phyloP scores from a whole-genome alignment of 2,113 vertebrate species.

The Solea solea region DNA sequence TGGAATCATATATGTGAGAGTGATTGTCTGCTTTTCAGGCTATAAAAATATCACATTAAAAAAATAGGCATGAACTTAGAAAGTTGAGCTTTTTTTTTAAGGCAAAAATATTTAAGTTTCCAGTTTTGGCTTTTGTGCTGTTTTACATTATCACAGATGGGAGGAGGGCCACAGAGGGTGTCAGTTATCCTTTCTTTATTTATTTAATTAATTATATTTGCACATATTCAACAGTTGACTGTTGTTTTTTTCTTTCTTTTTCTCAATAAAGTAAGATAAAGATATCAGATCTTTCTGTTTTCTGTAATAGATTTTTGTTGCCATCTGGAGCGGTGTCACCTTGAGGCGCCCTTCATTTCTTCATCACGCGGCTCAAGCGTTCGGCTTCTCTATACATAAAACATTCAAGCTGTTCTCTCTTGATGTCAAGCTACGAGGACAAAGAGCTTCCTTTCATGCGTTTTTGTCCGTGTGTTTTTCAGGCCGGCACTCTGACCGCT shows the following conservation, averaged over 20 bases:
- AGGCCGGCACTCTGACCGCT: too few species aligned
- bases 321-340: background rate
- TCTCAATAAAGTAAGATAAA: too few species aligned
- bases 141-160: background rate
- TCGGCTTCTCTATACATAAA: background rate
- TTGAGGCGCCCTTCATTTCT: background rate
- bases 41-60: too few species aligned
- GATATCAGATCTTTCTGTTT: background rate
- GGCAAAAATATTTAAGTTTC: too few species aligned
- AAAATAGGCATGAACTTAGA: too few species aligned
- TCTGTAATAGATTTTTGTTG: background rate
- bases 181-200: background rate
- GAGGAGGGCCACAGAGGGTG: background rate
- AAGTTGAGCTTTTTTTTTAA: too few species aligned
- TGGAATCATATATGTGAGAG: too few species aligned
- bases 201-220: background rate
- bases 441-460: background rate
- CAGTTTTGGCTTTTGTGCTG: background rate
- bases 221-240: background rate
- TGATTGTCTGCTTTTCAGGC: too few species aligned
- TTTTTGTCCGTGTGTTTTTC: background rate
- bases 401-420: background rate
- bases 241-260: background rate
- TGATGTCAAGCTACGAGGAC: background rate
- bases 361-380: background rate